A percentile compares a stretch with the other conserved stretches of the same genome.
phyloP scores from a whole-genome alignment of 2,888 invertebrate species.

The Drosophila meridiana region DNA sequence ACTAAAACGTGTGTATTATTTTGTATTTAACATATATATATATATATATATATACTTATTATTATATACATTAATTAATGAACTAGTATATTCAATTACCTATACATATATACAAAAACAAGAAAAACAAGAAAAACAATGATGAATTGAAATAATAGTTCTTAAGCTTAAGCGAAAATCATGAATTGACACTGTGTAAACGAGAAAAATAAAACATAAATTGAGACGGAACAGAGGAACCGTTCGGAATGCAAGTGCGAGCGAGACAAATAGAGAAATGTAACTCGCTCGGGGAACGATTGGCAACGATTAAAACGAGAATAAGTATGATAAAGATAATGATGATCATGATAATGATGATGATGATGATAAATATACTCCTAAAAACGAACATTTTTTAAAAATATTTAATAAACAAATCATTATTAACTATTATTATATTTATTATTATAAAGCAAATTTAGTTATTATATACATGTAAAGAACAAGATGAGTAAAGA shows the following conservation, averaged over 20 bases:
- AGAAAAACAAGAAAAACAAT: slow-evolving; percentile 35
- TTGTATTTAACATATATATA: slow-evolving; percentile 52
- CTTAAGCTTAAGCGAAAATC: slow-evolving; percentile 55
- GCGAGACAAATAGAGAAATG: slow-evolving; percentile 12
- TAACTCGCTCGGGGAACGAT: slow-evolving; percentile 42
- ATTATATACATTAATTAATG: slow-evolving; percentile 67
- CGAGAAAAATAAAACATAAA: slow-evolving; percentile 8
- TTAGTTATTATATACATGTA: slow-evolving; percentile 77
- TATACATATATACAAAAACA: slow-evolving; percentile 58
- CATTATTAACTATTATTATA: slow-evolving; percentile 80
- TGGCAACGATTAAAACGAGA: slow-evolving; percentile 57
- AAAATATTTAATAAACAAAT: slow-evolving; percentile 80
- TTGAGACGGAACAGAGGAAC: slow-evolving; percentile 11
- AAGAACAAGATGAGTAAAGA: slow-evolving; percentile 66
- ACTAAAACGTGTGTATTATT: slow-evolving; percentile 44
- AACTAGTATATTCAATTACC: slow-evolving; percentile 75
- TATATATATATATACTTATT: slow-evolving; percentile 41
- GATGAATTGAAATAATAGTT: slow-evolving; percentile 75
- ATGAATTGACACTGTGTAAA: slow-evolving; percentile 37
- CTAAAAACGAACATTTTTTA: slow-evolving; percentile 79
- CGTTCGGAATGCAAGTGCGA: neutral
- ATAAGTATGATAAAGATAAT: slow-evolving; percentile 35
- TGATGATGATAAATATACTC: slow-evolving; percentile 72
- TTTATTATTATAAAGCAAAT: slow-evolving; percentile 77
- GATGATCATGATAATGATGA: slow-evolving; percentile 41